Evolutionary conservation across 2,888 invertebrate species (phyloP).

Genomic region (Spodoptera littoralis): DNA sequence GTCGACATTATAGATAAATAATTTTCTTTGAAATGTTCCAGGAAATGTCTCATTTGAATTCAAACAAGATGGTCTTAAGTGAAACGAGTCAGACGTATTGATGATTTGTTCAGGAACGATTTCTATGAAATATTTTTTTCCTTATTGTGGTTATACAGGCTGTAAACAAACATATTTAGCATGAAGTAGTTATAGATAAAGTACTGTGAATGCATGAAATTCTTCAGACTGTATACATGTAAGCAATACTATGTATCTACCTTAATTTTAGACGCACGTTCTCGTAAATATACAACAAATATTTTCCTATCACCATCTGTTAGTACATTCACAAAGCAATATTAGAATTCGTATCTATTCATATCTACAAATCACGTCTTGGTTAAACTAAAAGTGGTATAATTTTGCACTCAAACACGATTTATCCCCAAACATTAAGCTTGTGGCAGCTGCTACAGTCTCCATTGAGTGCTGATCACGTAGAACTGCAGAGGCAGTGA

Average conservation of each 20-base stretch:
- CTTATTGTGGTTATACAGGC: too few relatives aligned
- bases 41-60: slow-evolving; percentile 36
- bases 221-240: too few relatives aligned
- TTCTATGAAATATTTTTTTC: too few relatives aligned
- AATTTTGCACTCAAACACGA: slow-evolving; percentile 9
- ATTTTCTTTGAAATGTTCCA: slow-evolving; percentile 16
- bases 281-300: too few relatives aligned
- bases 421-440: slow-evolving; percentile 16
- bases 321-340: background rate
- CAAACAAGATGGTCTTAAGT: slow-evolving; percentile 35
- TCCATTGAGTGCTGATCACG: slow-evolving; percentile 28
- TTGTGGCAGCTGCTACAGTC: slow-evolving; percentile 10
- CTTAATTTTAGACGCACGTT: too few relatives aligned
- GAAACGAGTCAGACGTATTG: slow-evolving; percentile 3
- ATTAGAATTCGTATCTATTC: background rate
- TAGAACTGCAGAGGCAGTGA: slow-evolving; percentile 13
- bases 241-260: too few relatives aligned
- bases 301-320: background rate
- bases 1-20: slow-evolving; percentile 22
- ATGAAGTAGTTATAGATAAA: too few relatives aligned
- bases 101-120: background rate
- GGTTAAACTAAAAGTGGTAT: slow-evolving; percentile 11
- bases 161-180: too few relatives aligned
- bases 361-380: slow-evolving; percentile 1
- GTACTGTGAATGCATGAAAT: too few relatives aligned